Evolutionary conservation across 2,888 invertebrate species (phyloP).

Genomic region (Mamestra brassicae): DNA sequence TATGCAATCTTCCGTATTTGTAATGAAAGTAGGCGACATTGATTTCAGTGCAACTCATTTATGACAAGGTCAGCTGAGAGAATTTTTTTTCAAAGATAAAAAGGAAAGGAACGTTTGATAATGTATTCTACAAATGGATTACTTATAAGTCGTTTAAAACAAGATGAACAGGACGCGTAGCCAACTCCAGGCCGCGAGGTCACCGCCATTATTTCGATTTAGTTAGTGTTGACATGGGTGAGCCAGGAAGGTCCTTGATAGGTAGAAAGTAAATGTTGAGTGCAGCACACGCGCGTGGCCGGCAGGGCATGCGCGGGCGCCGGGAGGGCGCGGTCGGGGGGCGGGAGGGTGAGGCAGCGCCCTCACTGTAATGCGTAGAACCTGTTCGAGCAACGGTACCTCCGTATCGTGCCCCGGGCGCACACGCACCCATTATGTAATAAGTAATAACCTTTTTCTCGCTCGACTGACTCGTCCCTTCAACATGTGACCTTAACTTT

Average conservation of each 20-base stretch:
- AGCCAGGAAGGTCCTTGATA: conserved; percentile 86
- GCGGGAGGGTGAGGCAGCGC: conserved; percentile 57
- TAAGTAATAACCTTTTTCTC: conserved; percentile 88
- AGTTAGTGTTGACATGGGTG: conserved; percentile 63
- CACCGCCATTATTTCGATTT: conserved; percentile 27
- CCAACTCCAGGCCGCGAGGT: conserved; percentile 22
- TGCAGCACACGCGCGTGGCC: conserved; percentile 76
- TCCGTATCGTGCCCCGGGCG: conserved; percentile 80
- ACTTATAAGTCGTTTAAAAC: background rate
- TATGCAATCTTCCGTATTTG: background rate
- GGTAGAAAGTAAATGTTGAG: conserved; percentile 89
- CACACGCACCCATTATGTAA: conserved; percentile 89
- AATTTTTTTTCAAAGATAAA: background rate
- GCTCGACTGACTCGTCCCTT: conserved; percentile 76
- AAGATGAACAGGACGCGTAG: background rate
- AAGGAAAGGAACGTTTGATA: background rate
- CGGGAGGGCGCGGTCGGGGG: conserved; percentile 25
- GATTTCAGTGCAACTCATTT: conserved; percentile 6
- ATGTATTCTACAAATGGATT: conserved; percentile 4
- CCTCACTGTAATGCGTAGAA: conserved; percentile 77
- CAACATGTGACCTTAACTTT: conserved; percentile 67
- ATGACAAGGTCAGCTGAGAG: background rate
- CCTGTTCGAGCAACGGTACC: conserved; percentile 89
- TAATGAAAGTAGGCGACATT: background rate
- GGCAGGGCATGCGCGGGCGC: conserved; percentile 62